Conservation (phyloP, 2,888 invertebrate species). For the Pyralis farinalis region DNA sequence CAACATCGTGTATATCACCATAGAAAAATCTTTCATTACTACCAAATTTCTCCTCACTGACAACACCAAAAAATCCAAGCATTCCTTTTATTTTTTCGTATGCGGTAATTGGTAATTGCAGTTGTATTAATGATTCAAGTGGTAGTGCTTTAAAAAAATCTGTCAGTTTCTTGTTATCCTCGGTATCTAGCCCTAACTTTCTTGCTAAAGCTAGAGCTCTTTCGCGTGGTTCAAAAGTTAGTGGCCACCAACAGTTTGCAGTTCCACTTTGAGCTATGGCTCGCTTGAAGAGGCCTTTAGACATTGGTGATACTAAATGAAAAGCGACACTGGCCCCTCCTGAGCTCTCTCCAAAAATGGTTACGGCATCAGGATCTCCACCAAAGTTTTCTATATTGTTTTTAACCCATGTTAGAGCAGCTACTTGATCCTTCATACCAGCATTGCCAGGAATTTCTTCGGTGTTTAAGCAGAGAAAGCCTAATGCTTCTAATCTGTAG, state of each 20-base stretch:
- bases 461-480: constrained; percentile 58
- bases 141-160: constrained; percentile 28
- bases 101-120: constrained; percentile 16
- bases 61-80: constrained; percentile 24
- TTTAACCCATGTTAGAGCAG: constrained; percentile 59
- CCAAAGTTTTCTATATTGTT: constrained; percentile 58
- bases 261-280: constrained; percentile 87
- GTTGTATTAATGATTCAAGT: constrained; percentile 18
- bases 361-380: constrained; percentile 59
- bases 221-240: constrained; percentile 68
- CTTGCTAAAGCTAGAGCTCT: constrained; percentile 43
- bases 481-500: constrained; percentile 58
- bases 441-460: constrained; percentile 66
- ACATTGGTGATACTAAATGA: constrained; percentile 66
- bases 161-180: constrained; percentile 39
- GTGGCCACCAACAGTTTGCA: constrained; percentile 77
- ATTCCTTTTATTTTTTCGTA: constrained; percentile 14
- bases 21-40: constrained; percentile 37
- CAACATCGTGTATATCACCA: constrained; percentile 40
- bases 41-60: constrained; percentile 36
- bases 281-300: constrained; percentile 56
- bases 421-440: constrained; percentile 70
- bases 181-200: constrained; percentile 43
- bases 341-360: constrained; percentile 68
- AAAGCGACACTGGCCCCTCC: constrained; percentile 48